Percentiles rank a stretch among this genome's conserved stretches.
Evolutionary conservation across 2,797 vertebrate species (phyloP).

Genomic region (Simalia tracyae): DNA sequence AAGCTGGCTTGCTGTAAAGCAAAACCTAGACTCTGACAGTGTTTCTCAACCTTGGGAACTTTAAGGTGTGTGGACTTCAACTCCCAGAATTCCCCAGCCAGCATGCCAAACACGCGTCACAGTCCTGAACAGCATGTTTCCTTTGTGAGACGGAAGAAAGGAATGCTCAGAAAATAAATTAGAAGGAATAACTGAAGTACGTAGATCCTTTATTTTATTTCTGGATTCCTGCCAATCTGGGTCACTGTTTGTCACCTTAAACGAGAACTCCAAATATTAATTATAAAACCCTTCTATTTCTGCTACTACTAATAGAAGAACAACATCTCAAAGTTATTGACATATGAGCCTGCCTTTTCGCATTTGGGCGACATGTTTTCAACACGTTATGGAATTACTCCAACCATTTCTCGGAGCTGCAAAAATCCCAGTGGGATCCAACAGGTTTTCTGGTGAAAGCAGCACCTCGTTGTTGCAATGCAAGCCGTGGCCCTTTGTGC

Average conservation of each 20-base stretch:
- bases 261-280: background rate
- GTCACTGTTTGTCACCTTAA: slow-evolving; percentile 30
- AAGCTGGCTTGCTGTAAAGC: background rate
- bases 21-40: background rate
- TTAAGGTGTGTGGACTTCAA: too few species aligned
- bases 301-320: background rate
- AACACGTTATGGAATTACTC: background rate
- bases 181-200: background rate
- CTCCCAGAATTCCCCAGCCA: too few species aligned
- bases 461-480: background rate
- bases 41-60: too few species aligned
- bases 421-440: background rate
- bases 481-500: too few species aligned
- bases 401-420: background rate
- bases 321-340: background rate
- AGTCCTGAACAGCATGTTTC: slow-evolving; percentile 37
- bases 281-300: background rate
- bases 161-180: slow-evolving; percentile 28
- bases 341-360: background rate
- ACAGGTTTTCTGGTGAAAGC: background rate
- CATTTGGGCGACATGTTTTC: background rate
- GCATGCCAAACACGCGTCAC: background rate
- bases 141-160: slow-evolving; percentile 32
- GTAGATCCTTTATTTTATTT: slow-evolving; percentile 48
- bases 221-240: slow-evolving; percentile 25